Percentiles rank a stretch among this genome's conserved stretches.
phyloP scores from a whole-genome alignment of 2,888 invertebrate genomes.

The Xanthia togata region DNA sequence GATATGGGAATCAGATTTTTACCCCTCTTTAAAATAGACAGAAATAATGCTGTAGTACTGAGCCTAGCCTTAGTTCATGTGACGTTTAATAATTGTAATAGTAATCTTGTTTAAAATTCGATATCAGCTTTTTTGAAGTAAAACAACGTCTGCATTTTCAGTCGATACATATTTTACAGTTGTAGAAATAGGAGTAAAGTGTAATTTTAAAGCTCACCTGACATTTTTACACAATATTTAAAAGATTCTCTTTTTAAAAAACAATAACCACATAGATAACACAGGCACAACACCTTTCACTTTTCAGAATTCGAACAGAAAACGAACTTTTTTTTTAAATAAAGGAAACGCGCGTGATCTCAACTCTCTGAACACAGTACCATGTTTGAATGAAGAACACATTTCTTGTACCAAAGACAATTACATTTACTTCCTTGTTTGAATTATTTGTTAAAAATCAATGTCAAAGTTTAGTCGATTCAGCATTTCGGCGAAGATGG shows the following conservation, averaged over 20 bases:
- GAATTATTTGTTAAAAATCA: constrained; percentile 77
- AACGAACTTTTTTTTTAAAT: constrained; percentile 37
- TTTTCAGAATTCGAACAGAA: constrained; percentile 33
- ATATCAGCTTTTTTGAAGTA: constrained; percentile 10
- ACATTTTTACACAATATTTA: constrained; percentile 68
- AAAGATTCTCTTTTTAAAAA: constrained; percentile 7
- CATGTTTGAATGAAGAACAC: constrained; percentile 64
- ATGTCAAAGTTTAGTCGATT: constrained; percentile 75
- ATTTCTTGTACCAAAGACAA: constrained; percentile 61
- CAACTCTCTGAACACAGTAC: constrained; percentile 58
- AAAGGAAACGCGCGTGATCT: constrained; percentile 76
- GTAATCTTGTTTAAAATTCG: constrained; percentile 12
- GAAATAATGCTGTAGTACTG: no score
- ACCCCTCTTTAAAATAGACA: no score
- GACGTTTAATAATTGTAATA: constrained; percentile 5
- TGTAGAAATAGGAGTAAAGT: neutral
- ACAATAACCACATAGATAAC: constrained; percentile 23
- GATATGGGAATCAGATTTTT: no score
- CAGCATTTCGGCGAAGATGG: constrained; percentile 66
- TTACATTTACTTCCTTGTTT: constrained; percentile 73
- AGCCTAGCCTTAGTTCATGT: no score
- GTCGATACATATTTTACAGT: neutral
- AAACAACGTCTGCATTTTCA: constrained; percentile 6
- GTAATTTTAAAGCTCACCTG: constrained; percentile 65
- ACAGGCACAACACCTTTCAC: constrained; percentile 53